Conservation (phyloP, 2,888 invertebrate species). For the Pterobdella sp. region DNA sequence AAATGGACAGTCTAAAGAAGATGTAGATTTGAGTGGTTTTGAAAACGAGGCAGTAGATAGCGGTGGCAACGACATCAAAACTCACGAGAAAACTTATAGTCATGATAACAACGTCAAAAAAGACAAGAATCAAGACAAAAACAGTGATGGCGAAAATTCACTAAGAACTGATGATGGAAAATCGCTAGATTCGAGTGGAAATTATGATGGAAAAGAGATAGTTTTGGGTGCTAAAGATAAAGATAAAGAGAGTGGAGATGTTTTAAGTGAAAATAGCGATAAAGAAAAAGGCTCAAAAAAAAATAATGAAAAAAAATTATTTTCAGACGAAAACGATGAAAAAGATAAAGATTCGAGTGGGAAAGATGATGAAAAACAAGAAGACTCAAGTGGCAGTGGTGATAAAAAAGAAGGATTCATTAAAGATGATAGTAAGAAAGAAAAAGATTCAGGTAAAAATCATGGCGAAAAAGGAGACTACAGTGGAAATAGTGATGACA, state of each 20-base stretch:
- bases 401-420: not conserved
- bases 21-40: not conserved
- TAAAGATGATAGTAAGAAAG: not conserved
- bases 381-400: too few species aligned
- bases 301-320: not conserved
- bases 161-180: not conserved
- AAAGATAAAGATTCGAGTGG: not conserved
- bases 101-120: not conserved
- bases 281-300: not conserved
- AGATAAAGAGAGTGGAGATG: not conserved
- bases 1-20: not conserved
- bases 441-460: not conserved
- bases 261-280: not conserved
- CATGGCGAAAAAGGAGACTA: not conserved
- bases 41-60: not conserved
- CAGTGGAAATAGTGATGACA: not conserved
- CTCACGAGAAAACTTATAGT: not conserved
- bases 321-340: not conserved
- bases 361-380: not conserved
- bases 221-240: not conserved
- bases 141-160: not conserved
- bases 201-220: not conserved
- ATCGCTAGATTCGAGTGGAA: not conserved
- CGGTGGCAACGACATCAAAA: not conserved
- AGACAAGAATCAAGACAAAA: not conserved